These are phyloP conservation scores for Drosophila nigromelanica DNA, from an alignment of 1,140 invertebrate species.

Conservation along the genomic window DNA sequence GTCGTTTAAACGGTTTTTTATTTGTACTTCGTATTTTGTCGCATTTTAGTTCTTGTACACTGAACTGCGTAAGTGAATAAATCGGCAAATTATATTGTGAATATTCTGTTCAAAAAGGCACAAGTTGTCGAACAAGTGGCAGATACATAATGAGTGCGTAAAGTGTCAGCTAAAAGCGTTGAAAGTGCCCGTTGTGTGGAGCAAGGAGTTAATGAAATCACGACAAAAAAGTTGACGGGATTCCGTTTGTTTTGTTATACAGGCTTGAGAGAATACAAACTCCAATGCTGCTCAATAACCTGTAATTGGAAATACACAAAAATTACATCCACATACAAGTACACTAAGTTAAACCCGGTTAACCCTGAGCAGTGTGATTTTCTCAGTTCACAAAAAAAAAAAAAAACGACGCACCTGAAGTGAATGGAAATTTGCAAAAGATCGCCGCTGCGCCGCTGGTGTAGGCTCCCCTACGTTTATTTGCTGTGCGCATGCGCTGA, in stretches of 20 bases:
- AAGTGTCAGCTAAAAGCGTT: background rate
- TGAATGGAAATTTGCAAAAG: constrained; percentile 25
- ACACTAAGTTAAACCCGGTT: constrained; percentile 53
- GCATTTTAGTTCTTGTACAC: background rate
- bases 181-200: background rate
- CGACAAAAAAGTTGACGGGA: background rate
- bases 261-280: constrained; percentile 15
- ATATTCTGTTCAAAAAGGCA: constrained; percentile 8
- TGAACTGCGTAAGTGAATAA: constrained; percentile 4
- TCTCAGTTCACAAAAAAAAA: constrained; percentile 18
- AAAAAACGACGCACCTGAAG: constrained; percentile 7
- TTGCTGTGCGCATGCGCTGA: constrained; percentile 12
- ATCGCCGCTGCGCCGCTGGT: background rate
- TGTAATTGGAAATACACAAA: constrained; percentile 67
- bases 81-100: background rate
- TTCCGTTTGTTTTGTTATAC: constrained; percentile 8
- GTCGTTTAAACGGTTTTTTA: constrained; percentile 9
- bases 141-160: background rate
- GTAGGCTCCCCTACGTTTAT: constrained; percentile 3
- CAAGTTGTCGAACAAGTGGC: constrained; percentile 7
- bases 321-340: constrained; percentile 1
- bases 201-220: constrained; percentile 20
- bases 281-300: constrained; percentile 51
- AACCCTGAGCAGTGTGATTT: constrained; percentile 64
- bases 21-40: constrained; percentile 12